Evolutionary conservation across 2,888 invertebrate species (phyloP), one percentile per base, ranked within the genome.

Genomic region (Stramonita haemastoma): DNA sequence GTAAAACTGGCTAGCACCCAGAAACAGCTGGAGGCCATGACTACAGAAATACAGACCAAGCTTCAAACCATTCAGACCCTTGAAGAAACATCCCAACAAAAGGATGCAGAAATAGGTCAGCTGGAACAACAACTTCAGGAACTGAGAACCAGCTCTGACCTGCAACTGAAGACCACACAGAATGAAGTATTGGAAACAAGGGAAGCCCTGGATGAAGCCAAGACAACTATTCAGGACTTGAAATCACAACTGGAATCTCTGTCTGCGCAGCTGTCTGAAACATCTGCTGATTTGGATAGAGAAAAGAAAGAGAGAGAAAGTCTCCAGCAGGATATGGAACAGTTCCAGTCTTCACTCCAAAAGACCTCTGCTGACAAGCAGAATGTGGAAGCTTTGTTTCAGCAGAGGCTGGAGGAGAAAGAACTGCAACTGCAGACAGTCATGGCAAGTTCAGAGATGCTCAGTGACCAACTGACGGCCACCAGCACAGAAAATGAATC

Each of bases 1-100:
- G 34, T 70, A 6, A 86, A 87, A 77, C 57, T 70, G 15, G n/a
- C 57, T 36, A 66, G 60, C 22, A 34, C 85, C 15, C 66, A 36
- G 79, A 77, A 88, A 13, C 29, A 66, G 26, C 13, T 88, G 66
- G 88, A 89, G 56, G 60, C 29, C 0, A n/a, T 86, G 4, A 83
- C 36, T 19, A 66, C 60, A 11, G 88, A 90, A 73, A 88, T 60
- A 34, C 87, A 87, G 46, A 83, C 56, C 32, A 84, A 57, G 6
- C 19, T 87, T 36, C 56, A 83, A 15, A 57, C 26, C 32, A 26
- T 79, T 32, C 89, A 89, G 83, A 87, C 36, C 34, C 86, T 89
- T 34, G 86, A 83, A 81, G 83, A 86, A 36, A 66, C 81, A 15
- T 79, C 89, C 86, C 56, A 87, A 29, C 79, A 91, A 88, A 81